Evolutionary conservation across 2,797 vertebrate species (phyloP), one percentile per base, ranked within the genome.

Genomic region (Coregonus sp.): DNA sequence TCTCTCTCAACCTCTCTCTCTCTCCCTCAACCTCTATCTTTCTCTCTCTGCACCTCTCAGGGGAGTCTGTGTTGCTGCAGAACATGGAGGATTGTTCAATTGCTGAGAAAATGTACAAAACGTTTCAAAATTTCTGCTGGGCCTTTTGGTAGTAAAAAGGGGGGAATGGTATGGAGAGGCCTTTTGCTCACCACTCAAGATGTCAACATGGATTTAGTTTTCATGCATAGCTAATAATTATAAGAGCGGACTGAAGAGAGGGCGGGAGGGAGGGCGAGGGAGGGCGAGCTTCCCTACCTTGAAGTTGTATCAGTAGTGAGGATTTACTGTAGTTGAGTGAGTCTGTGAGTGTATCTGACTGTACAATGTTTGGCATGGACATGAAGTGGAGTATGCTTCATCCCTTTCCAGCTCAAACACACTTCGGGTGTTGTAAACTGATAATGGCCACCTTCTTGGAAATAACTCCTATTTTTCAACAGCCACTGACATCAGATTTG

Each of bases 101-200:
- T 96, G 96, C 95, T 96, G 95, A 92, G 95, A 96, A 97, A 96
- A 97, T 95, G 95, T 96, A 96, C 96, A 96, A 97, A 98, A 97
- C 94, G 95, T 95, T 95, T 95, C 96, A 94, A 94, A 91, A 87
- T 83, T 79, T 86, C 82, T 86, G 80, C 76, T 92, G 85, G 87
- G 90, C 82, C 76, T 75, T 79, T 86, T 87, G 81, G 25, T 82
- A 66, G 84, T 83, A 93, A 92, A 92, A 95, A 93, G 90, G 87
- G 85, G 82, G 84, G 94, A 96, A 94, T 93, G 93, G 92, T 91
- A 93, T 94, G 93, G 94, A 95, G 40, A 47, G 40, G 40, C 40
- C 40, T 94, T 96, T 95, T 95, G 95, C 96, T 95, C 95, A 92
- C 94, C 95, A 95, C 95, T 94, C 95, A 95, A 96, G 93, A 96